Evolutionary conservation across 1,140 invertebrate genomes (phyloP).

Genomic region (Drosophila pruinosa): DNA sequence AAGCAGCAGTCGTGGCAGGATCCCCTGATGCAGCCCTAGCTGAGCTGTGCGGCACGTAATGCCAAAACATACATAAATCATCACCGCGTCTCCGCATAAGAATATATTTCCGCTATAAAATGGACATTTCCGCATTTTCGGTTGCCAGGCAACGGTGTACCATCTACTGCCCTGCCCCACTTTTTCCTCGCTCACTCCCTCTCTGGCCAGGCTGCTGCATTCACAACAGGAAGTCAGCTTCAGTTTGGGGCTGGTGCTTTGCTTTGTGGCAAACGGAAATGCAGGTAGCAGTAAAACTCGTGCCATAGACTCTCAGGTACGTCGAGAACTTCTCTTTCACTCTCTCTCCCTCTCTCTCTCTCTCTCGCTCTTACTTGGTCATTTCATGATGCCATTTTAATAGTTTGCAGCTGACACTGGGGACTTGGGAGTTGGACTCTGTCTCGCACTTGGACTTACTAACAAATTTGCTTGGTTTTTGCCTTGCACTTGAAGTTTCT

Average conservation of each 20-base stretch:
- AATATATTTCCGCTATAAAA: constrained; percentile 81
- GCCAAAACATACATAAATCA: constrained; percentile 79
- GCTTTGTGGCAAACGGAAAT: constrained; percentile 63
- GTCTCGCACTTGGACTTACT: constrained; percentile 14
- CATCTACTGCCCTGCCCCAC: neutral
- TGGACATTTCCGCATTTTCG: constrained; percentile 77
- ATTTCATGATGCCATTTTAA: constrained; percentile 67
- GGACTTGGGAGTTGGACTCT: constrained; percentile 6
- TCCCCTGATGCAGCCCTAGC: neutral
- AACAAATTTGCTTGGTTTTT: constrained; percentile 43
- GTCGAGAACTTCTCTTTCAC: neutral
- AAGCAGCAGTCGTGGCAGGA: constrained; percentile 12
- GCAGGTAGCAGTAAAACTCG: constrained; percentile 57
- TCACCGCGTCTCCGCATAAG: constrained; percentile 74
- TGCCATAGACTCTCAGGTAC: constrained; percentile 28
- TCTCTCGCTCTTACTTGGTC: neutral
- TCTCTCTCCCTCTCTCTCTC: neutral
- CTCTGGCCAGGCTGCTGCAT: constrained; percentile 19
- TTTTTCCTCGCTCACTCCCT: constrained; percentile 1
- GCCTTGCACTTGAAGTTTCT: constrained; percentile 28
- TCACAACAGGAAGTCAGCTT: constrained; percentile 73
- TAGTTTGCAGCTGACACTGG: constrained; percentile 70
- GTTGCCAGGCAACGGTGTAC: constrained; percentile 16
- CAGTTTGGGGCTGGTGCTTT: constrained; percentile 30
- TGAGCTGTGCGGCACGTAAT: constrained; percentile 56